Base-by-base conservation (phyloP, 53 echinoderm and acorn worm species). In the Paelopatides confundens region DNA sequence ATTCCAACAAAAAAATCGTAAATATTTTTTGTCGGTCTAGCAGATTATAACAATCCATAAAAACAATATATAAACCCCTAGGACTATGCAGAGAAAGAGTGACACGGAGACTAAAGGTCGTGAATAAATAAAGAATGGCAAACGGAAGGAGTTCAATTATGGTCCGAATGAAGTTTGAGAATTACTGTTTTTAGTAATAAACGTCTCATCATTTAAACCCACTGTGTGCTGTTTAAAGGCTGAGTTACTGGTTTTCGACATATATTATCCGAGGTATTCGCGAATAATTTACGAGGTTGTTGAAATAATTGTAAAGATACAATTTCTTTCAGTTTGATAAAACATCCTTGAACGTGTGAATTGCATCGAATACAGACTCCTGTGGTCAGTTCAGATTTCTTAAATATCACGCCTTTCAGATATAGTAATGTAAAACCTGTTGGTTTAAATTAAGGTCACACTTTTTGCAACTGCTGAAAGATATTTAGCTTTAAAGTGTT, bases 241-340 rank as follows among this genome's bases (percentile, higher is more conserved):
- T 18, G 74, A 43, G 28, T 74, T 35, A 46, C 39, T 18, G 34
- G 23, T 2, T 39, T 74, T 24, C n/a, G 39, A n/a, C 39, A 74
- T 17, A 39, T 74, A 11, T 40, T 38, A 70, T 74, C 74, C 24
- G 40, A 74, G 24, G 34, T 40, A 74, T 74, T 27, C 27, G 8
- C 24, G 34, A 74, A 74, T 74, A 74, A 74, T 74, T 74, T 74
- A 74, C 40, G 74, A 26, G 74, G 40, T 35, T 35, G 74, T 74
- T 74, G 47, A 74, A 74, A 74, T 74, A 74, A 74, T 74, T 39
- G 39, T 74, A 36, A 74, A 13, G 39, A 39, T 46, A 74, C 74
- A 74, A 74, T 74, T 74, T 33, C 46, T 46, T 39, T 3, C 11
- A 17, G 24, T n/a, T 23, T 39, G 39, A 40, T 39, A 39, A 74